These are phyloP conservation scores for Engystomops pustulosus DNA, from an alignment of 2,113 vertebrate genomes.

Conservation along the genomic window DNA sequence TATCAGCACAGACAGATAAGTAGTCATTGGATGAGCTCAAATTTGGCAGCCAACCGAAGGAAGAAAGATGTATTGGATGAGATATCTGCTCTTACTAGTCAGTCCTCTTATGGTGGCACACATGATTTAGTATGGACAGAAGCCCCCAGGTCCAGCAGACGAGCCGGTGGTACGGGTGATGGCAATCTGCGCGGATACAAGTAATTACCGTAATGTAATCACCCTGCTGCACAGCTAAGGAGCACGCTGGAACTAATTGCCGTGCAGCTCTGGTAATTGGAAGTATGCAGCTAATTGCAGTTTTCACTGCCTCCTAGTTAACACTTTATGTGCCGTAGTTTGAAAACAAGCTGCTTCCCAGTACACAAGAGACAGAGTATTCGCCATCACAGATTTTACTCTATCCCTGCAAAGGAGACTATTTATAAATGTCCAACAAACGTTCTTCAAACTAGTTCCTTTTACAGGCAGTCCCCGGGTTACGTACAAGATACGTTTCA, in stretches of 20 bases:
- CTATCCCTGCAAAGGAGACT: too few species aligned
- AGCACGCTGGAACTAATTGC: constrained; percentile 58
- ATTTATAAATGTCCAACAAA: too few species aligned
- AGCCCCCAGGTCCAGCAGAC: not conserved
- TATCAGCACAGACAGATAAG: not conserved
- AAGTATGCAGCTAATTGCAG: constrained; percentile 55
- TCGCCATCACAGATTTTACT: not conserved
- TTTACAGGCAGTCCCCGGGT: too few species aligned
- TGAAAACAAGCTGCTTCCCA: not conserved
- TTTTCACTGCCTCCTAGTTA: constrained; percentile 41
- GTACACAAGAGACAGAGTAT: not conserved
- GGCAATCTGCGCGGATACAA: constrained; percentile 55
- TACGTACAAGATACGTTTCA: too few species aligned
- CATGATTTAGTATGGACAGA: not conserved
- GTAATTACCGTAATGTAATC: constrained; percentile 59
- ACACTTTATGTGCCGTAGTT: not conserved
- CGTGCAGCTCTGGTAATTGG: constrained; percentile 52
- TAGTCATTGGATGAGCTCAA: not conserved
- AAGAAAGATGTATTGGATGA: not conserved
- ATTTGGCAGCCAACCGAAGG: not conserved
- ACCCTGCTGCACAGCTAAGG: constrained; percentile 56
- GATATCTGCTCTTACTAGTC: not conserved
- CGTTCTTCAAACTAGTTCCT: too few species aligned
- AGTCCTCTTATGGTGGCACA: not conserved
- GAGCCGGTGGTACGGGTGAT: constrained; percentile 36